These are phyloP conservation scores for Philypnodon macrostomus DNA, from an alignment of 2,797 vertebrate species.

Conservation along the genomic window DNA sequence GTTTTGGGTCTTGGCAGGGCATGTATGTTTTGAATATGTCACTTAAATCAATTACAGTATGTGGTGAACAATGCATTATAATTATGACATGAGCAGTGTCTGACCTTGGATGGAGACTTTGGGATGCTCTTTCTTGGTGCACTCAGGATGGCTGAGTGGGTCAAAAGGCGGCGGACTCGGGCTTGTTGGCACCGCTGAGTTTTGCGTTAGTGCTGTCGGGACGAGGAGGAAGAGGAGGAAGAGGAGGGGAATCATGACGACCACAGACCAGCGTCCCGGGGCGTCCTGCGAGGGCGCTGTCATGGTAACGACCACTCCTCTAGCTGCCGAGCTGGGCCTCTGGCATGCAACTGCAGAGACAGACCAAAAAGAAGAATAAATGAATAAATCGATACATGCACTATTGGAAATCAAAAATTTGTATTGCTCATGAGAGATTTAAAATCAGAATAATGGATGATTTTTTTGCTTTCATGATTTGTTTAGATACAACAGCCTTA, in stretches of 20 bases:
- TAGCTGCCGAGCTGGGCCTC: slow-evolving; percentile 82
- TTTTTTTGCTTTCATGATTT: too few species aligned
- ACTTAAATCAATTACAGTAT: too few species aligned
- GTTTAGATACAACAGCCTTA: too few species aligned
- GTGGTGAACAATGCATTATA: too few species aligned
- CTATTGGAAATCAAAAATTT: too few species aligned
- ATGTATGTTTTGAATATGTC: too few species aligned
- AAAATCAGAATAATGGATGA: too few species aligned
- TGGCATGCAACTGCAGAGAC: slow-evolving; percentile 74
- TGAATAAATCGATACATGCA: too few species aligned
- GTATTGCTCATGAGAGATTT: too few species aligned
- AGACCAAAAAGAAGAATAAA: slow-evolving; percentile 20
- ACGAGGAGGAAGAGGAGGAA: slow-evolving; percentile 59
- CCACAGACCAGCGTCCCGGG: slow-evolving; percentile 74
- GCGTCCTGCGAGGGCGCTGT: slow-evolving; percentile 79
- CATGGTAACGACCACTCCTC: slow-evolving; percentile 87
- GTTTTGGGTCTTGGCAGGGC: too few species aligned
- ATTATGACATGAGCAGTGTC: slow-evolving; percentile 22
- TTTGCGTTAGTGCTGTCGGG: slow-evolving; percentile 32
- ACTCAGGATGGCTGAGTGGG: slow-evolving; percentile 69
- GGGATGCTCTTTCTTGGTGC: slow-evolving; percentile 87
- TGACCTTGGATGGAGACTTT: slow-evolving; percentile 91
- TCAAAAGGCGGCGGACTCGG: slow-evolving; percentile 37
- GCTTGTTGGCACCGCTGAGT: slow-evolving; percentile 63
- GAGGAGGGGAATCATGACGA: slow-evolving; percentile 81